A percentile compares a stretch with the other conserved stretches of the same genome.
These are phyloP conservation scores for Clarias pachynema DNA, from an alignment of 2,797 vertebrate species.

Conservation along the genomic window DNA sequence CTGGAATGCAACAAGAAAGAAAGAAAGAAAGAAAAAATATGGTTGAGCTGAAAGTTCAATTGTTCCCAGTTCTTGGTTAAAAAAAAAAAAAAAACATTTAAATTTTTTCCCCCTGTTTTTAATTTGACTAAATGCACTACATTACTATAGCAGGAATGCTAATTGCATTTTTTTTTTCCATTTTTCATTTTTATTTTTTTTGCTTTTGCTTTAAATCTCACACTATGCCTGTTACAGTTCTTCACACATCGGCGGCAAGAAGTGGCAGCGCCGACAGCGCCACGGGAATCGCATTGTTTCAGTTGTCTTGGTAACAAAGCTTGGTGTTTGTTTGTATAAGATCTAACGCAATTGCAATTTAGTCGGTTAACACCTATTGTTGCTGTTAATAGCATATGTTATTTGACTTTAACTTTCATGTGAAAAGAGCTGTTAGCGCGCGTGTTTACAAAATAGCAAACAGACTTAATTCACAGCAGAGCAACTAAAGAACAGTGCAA, in stretches of 20 bases:
- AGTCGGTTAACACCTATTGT: conserved; percentile 81
- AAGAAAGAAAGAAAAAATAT: conserved; percentile 58
- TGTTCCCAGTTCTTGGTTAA: conserved; percentile 52
- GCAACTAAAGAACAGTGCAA: conserved; percentile 77
- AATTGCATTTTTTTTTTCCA: too few relatives aligned
- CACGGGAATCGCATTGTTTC: conserved; percentile 79
- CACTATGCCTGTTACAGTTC: conserved; percentile 73
- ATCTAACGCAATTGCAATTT: conserved; percentile 80
- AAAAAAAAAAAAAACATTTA: conserved; percentile 55
- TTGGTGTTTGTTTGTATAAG: conserved; percentile 82
- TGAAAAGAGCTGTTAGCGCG: conserved; percentile 73
- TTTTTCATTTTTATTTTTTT: background rate
- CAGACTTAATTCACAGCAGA: conserved; percentile 77
- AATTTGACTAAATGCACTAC: conserved; percentile 30
- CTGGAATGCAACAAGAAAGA: conserved; percentile 71
- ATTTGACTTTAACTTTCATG: conserved; percentile 80
- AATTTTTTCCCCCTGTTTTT: conserved; percentile 32
- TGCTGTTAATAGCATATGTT: conserved; percentile 81
- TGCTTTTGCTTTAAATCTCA: conserved; percentile 59
- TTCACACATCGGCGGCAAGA: conserved; percentile 72
- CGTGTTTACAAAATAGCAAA: conserved; percentile 81
- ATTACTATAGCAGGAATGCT: conserved; percentile 19
- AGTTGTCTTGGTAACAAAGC: conserved; percentile 84
- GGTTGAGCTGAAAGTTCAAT: conserved; percentile 67
- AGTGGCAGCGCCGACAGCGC: conserved; percentile 71